Conservation (phyloP, 1,140 invertebrate species). For the Parapsyche elsis region DNA sequence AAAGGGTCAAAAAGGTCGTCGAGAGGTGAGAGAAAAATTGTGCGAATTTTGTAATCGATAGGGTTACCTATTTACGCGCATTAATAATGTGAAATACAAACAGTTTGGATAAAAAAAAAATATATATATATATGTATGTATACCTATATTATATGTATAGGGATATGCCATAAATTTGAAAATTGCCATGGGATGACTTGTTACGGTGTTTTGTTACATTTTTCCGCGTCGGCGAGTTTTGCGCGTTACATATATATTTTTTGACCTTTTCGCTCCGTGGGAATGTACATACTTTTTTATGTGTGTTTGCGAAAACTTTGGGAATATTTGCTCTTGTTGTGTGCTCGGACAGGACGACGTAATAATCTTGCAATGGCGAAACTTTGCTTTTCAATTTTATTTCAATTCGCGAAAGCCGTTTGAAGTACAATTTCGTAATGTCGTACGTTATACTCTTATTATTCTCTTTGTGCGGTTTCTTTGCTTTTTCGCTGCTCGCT, state of each 20-base stretch:
- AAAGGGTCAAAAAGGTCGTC: constrained; percentile 46
- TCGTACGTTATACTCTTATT: constrained; percentile 46
- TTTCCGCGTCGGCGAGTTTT: constrained; percentile 49
- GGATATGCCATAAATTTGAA: constrained; percentile 47
- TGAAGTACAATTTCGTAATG: constrained; percentile 51
- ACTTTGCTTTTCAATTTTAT: constrained; percentile 54
- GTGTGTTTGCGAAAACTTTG: background rate
- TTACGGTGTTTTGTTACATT: constrained; percentile 46
- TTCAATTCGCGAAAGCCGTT: constrained; percentile 53
- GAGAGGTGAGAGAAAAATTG: constrained; percentile 47
- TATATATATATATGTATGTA: constrained; percentile 19
- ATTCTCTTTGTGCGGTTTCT: constrained; percentile 46
- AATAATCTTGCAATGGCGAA: constrained; percentile 29
- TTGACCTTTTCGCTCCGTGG: constrained; percentile 47
- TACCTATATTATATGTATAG: too few relatives aligned
- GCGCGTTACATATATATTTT: constrained; percentile 39
- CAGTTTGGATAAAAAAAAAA: constrained; percentile 40
- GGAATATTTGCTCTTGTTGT: background rate
- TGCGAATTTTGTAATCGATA: constrained; percentile 52
- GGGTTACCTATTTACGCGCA: constrained; percentile 50
- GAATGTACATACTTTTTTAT: constrained; percentile 31
- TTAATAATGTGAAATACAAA: constrained; percentile 49
- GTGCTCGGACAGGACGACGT: background rate
- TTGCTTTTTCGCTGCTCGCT: constrained; percentile 20
- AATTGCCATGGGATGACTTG: constrained; percentile 35